Evolutionary conservation across 2,113 vertebrate genomes (phyloP).

Genomic region (Accipiter cooperii): DNA sequence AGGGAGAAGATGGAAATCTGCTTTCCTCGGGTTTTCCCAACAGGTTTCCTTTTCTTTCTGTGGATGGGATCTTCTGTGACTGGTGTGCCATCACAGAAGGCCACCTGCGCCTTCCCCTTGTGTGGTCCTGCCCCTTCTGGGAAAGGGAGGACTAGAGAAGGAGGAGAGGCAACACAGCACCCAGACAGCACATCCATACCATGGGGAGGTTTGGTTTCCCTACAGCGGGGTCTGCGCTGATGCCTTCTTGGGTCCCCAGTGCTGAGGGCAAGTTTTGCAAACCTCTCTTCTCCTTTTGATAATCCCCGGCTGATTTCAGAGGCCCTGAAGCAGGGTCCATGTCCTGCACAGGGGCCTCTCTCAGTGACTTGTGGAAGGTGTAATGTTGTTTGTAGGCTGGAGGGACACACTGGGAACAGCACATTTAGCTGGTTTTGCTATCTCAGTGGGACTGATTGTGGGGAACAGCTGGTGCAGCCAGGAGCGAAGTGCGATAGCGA

Average conservation of each 20-base stretch:
- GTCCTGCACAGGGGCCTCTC: not conserved
- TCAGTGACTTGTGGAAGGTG: not conserved
- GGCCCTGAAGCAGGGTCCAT: rapidly evolving
- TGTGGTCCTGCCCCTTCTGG: not conserved
- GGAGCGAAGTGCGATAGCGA: not conserved
- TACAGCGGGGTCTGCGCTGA: not conserved
- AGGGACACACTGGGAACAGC: conserved; percentile 4
- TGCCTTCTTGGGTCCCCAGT: not conserved
- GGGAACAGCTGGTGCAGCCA: conserved; percentile 12
- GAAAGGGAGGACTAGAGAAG: not conserved
- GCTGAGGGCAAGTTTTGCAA: not conserved
- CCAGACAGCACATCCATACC: not conserved
- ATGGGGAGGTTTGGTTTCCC: not conserved
- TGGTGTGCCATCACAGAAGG: not conserved
- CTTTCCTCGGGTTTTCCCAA: not conserved
- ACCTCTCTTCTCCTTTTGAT: not conserved
- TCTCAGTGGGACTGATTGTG: conserved; percentile 17
- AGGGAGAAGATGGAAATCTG: not conserved
- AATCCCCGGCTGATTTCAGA: not conserved
- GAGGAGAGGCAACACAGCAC: not conserved
- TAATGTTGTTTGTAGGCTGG: not conserved
- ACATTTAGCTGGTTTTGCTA: not conserved
- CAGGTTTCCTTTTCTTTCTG: not conserved
- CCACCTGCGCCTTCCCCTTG: not conserved
- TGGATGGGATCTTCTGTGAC: not conserved